Evolutionary conservation across 2,113 vertebrate species (phyloP).

Genomic region (Uria aalge): DNA sequence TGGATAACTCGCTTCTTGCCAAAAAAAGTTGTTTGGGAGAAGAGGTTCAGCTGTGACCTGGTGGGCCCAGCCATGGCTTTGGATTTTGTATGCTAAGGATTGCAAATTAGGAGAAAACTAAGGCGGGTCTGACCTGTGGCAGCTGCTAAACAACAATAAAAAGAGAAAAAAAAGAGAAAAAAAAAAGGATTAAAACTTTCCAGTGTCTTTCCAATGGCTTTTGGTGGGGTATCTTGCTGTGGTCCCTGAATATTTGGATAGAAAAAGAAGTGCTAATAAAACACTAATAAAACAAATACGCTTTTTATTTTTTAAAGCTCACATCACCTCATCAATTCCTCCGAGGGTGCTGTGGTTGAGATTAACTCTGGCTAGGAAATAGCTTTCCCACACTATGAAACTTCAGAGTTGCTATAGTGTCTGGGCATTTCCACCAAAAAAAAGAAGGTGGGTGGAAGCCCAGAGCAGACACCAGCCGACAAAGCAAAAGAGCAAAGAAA

Average conservation of each 20-base stretch:
- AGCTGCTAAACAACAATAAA: not conserved
- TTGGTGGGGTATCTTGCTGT: not conserved
- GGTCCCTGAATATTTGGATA: not conserved
- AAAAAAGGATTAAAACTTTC: not conserved
- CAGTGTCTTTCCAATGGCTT: not conserved
- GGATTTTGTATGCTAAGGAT: not conserved
- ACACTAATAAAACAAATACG: not conserved
- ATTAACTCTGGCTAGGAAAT: not conserved
- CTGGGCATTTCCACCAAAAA: not conserved
- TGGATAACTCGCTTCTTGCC: not conserved
- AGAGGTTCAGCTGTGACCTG: not conserved
- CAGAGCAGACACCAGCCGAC: not conserved
- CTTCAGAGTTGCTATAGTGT: not conserved
- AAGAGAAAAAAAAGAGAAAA: not conserved
- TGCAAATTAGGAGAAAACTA: not conserved
- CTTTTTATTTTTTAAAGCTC: not conserved
- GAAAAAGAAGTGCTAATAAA: not conserved
- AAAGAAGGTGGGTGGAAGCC: not conserved
- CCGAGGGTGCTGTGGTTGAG: not conserved
- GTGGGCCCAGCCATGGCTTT: not conserved
- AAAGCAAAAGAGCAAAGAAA: not conserved
- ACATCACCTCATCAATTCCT: not conserved
- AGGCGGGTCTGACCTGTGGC: not conserved
- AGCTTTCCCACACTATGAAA: not conserved
- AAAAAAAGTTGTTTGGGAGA: not conserved